phyloP scores from a whole-genome alignment of 1,140 invertebrate species.

The Holotrichia oblita region DNA sequence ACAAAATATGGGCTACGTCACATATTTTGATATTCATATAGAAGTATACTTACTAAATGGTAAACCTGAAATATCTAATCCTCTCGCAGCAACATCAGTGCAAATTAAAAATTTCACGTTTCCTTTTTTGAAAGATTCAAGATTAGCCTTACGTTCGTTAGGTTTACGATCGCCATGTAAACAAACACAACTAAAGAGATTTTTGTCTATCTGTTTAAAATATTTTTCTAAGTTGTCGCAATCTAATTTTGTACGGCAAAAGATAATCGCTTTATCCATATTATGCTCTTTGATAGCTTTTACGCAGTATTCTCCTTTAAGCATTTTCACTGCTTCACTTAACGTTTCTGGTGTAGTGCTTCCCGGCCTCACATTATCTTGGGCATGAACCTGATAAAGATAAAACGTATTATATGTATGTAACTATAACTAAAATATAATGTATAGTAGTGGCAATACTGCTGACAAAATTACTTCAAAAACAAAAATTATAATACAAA shows the following conservation, averaged over 20 bases:
- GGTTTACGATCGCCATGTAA: conserved; percentile 96
- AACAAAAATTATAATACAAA: conserved; percentile 52
- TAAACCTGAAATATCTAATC: conserved; percentile 92
- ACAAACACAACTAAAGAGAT: conserved; percentile 90
- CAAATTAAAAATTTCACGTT: conserved; percentile 96
- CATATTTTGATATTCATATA: neutral
- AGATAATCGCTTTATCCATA: conserved; percentile 96
- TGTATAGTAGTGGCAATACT: too few relatives aligned
- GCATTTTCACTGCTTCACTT: conserved; percentile 93
- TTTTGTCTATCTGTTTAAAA: conserved; percentile 72
- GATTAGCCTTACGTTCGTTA: conserved; percentile 89
- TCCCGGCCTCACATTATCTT: conserved; percentile 82
- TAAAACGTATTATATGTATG: neutral
- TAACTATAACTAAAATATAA: too few relatives aligned
- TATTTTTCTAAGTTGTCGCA: conserved; percentile 98
- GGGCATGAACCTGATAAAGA: conserved; percentile 70
- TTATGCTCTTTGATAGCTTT: conserved; percentile 92
- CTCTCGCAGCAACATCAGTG: conserved; percentile 98
- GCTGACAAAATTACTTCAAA: neutral
- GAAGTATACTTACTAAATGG: conserved; percentile 85
- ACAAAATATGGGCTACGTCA: conserved; percentile 44
- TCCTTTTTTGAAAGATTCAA: conserved; percentile 90
- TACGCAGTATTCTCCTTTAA: conserved; percentile 96
- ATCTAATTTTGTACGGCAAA: conserved; percentile 98
- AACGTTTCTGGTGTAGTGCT: conserved; percentile 85